Evolutionary conservation across 2,113 vertebrate species (phyloP), one percentile per base, ranked within the genome.

Genomic region (Microcebus murinus): DNA sequence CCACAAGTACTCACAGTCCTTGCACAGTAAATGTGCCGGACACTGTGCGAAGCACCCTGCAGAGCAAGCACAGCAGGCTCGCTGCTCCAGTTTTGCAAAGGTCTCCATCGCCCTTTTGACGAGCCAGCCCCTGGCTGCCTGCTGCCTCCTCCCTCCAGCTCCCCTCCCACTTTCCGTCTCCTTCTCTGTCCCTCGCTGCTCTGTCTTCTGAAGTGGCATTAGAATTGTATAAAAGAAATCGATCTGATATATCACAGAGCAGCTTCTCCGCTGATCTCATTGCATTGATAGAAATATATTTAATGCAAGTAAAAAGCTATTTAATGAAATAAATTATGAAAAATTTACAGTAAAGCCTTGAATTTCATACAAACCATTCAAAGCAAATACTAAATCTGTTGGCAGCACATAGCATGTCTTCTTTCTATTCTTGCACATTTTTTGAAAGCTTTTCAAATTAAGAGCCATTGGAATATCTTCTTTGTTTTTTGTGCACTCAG

Each of bases 331-430:
- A 31, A 52, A 83, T 82, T 45, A 71, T 48, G 67, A 61, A 77
- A 80, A 96, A 85, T 67, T 68, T 79, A 48, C 5, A 67, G 63
- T 39, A 71, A 90, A 82, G 48, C 61, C 87, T 65, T 87, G 48
- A 27, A 55, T 93, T 86, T 95, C 50, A 86, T 91, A 93, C 34
- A 65, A 57, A 70, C 94, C 71, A 90, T 91, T 95, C 34, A 52
- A 45, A 85, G 83, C 5, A 34, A 94, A 61, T 42, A 36, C 45
- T 87, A 80, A 97, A 92, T 83, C 93, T 96, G 39, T 34, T 36
- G 65, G 3, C 10, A 85, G 42, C 70, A 2, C 23, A 0, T 11
- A 61, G 45, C 13, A 50, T 3, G 50, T 17, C 63, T 25, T 3
- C 45, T 84, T 65, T 92, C 68, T 92, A 13, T 82, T 27, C 25